A percentile compares a stretch with the other conserved stretches of the same genome.
phyloP scores from a whole-genome alignment of 1,140 invertebrate species.

The Mycetomoellerius zeteki region DNA sequence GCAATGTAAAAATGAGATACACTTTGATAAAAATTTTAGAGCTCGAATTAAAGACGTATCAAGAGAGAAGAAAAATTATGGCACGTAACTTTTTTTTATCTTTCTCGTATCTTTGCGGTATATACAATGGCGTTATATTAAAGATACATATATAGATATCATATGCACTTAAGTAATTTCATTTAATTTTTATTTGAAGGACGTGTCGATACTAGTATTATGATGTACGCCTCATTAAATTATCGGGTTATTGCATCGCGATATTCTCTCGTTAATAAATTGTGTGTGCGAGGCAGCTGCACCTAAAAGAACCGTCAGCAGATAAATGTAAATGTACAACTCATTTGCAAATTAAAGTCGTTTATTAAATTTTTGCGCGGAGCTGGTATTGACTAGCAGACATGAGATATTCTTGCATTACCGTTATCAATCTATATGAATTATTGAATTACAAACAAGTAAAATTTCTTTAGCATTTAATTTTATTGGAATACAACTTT shows the following conservation, averaged over 20 bases:
- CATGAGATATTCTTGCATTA: neutral
- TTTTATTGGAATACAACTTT: neutral
- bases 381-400: constrained; percentile 1
- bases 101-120: neutral
- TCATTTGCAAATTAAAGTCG: constrained; percentile 22
- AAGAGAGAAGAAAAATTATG: neutral
- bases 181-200: constrained; percentile 13
- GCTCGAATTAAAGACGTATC: neutral
- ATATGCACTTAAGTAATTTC: neutral
- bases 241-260: constrained; percentile 14
- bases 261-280: constrained; percentile 18
- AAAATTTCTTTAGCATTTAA: neutral
- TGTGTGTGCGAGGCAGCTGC: neutral
- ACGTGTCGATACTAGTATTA: neutral
- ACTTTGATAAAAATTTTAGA: neutral
- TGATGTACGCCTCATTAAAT: constrained; percentile 26
- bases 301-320: constrained; percentile 11
- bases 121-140: neutral
- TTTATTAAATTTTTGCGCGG: constrained; percentile 21
- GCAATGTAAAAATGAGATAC: neutral
- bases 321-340: constrained; percentile 6
- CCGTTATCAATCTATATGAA: neutral
- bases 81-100: neutral
- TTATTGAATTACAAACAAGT: neutral
- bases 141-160: neutral